A percentile compares a stretch with the other conserved stretches of the same genome.
Conservation (phyloP, 2,888 invertebrate species). For the Drosophila ochracea region DNA sequence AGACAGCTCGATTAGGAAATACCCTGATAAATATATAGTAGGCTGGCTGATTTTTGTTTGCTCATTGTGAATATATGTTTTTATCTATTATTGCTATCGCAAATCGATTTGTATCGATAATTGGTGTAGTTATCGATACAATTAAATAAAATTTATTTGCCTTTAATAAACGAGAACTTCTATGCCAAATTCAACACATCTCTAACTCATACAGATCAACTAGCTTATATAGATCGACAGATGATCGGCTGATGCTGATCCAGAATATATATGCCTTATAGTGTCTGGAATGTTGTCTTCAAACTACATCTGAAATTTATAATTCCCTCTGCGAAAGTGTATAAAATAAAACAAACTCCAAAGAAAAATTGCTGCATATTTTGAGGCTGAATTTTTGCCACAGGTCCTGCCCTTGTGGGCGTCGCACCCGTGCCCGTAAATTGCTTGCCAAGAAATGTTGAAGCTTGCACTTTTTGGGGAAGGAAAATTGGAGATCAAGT, state of each 20-base stretch:
- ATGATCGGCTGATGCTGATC: neutral
- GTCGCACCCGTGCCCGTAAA: slow-evolving; percentile 28
- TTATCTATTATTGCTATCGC: neutral
- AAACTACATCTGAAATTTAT: neutral
- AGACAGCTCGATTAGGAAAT: neutral
- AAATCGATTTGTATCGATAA: neutral
- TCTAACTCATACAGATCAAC: neutral
- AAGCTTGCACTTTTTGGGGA: slow-evolving; percentile 27
- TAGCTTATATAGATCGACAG: neutral
- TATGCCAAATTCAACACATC: accelerated
- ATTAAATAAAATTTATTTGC: neutral
- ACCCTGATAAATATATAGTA: neutral
- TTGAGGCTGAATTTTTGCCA: slow-evolving; percentile 26
- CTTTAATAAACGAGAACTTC: neutral
- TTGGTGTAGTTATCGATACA: too few species aligned
- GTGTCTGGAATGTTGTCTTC: neutral
- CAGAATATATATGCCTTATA: neutral
- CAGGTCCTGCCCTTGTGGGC: neutral
- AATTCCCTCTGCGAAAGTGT: neutral
- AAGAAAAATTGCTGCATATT: slow-evolving; percentile 50
- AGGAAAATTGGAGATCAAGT: neutral
- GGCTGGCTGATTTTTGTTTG: neutral
- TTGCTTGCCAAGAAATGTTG: slow-evolving; percentile 36
- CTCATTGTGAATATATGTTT: neutral
- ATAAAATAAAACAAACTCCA: neutral